phyloP scores from a whole-genome alignment of 30 jellyfish, hydroid and myxozoan genomes.

The Rhopilema esculentum region DNA sequence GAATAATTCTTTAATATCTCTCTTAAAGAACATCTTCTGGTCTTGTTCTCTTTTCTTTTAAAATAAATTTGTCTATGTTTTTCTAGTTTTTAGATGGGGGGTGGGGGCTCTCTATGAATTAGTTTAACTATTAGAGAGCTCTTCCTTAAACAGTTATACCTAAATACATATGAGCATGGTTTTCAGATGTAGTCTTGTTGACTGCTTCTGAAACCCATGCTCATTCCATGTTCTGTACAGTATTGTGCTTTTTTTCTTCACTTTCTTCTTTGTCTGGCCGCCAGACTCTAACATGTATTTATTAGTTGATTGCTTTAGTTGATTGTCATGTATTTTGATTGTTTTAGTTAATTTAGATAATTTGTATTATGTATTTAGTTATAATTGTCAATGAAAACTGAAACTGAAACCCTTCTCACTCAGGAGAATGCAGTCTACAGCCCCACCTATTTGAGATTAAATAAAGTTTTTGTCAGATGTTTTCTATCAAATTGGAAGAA shows the following conservation, averaged over 20 bases:
- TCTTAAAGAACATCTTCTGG: background rate
- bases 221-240: background rate
- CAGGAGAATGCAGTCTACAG: too few species aligned
- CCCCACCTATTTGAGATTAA: too few species aligned
- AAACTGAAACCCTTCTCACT: too few species aligned
- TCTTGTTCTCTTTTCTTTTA: too few species aligned
- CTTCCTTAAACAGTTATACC: background rate
- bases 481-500: too few species aligned
- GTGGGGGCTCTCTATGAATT: too few species aligned
- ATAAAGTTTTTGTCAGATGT: too few species aligned
- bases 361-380: background rate
- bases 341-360: background rate
- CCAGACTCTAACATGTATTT: too few species aligned
- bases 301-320: background rate
- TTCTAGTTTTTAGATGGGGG: too few species aligned
- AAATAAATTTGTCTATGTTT: too few species aligned
- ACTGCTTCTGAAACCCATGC: background rate
- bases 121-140: too few species aligned
- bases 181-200: background rate
- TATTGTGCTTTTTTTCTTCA: background rate
- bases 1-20: background rate
- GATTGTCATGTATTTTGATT: too few species aligned
- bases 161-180: background rate
- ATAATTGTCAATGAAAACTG: background rate
- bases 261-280: background rate